Evolutionary conservation across 2,888 invertebrate species (phyloP).

Genomic region (Dromius quadrimaculatus): DNA sequence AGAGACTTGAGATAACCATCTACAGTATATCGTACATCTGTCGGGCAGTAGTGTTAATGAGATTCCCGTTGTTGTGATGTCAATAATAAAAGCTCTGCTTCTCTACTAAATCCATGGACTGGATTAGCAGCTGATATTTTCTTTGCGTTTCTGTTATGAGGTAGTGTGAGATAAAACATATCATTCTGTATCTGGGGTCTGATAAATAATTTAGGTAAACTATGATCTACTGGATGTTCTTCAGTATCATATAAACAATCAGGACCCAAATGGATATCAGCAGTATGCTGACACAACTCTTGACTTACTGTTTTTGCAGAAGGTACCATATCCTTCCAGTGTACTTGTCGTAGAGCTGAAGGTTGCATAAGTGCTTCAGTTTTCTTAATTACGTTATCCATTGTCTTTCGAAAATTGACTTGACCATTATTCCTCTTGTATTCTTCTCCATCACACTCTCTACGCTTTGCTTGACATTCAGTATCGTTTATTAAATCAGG

Average conservation of each 20-base stretch:
- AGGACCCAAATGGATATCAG: constrained; percentile 81
- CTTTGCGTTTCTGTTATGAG: constrained; percentile 76
- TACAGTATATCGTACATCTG: constrained; percentile 80
- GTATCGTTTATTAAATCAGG: constrained; percentile 85
- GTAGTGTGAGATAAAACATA: constrained; percentile 81
- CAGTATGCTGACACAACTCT: constrained; percentile 74
- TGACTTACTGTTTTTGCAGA: constrained; percentile 65
- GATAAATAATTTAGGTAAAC: constrained; percentile 76
- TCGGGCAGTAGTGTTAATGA: constrained; percentile 69
- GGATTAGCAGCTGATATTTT: constrained; percentile 70
- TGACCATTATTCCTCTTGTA: constrained; percentile 60
- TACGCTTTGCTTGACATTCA: constrained; percentile 70
- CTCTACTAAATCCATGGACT: constrained; percentile 71
- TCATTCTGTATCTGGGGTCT: constrained; percentile 65
- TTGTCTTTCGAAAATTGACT: constrained; percentile 60
- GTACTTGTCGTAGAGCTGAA: constrained; percentile 67
- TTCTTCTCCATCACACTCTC: constrained; percentile 63
- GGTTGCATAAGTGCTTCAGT: constrained; percentile 54
- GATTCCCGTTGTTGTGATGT: constrained; percentile 65
- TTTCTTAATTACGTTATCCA: constrained; percentile 60
- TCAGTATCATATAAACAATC: constrained; percentile 83
- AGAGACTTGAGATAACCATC: constrained; percentile 90
- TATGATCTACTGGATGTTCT: constrained; percentile 84
- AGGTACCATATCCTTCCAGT: constrained; percentile 66
- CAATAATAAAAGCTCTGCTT: constrained; percentile 75